A percentile compares a stretch with the other conserved stretches of the same genome.
Conservation (phyloP, 2,797 vertebrate species). For the Trachops cirrhosus region DNA sequence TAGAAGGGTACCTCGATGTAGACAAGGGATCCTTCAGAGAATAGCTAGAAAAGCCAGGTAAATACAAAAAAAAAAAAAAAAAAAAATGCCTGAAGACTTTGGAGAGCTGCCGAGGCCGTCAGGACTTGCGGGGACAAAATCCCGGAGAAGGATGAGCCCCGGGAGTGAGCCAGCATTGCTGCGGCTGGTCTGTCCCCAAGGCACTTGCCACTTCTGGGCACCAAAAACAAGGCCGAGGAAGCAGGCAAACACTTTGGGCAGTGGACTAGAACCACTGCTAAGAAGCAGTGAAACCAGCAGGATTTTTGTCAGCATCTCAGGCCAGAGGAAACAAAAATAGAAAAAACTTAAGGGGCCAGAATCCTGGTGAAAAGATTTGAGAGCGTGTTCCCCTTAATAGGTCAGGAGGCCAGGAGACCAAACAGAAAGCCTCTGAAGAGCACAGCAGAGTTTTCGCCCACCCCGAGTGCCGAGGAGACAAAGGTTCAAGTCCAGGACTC, state of each 20-base stretch:
- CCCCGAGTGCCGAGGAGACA: not conserved
- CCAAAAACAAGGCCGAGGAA: not conserved
- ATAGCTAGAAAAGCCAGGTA: not conserved
- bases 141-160: not conserved
- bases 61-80: not conserved
- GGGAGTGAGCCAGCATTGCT: not conserved
- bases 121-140: not conserved
- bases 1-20: not conserved
- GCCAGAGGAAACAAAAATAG: not conserved
- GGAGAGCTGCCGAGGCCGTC: not conserved
- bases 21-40: not conserved
- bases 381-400: not conserved
- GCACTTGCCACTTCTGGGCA: not conserved
- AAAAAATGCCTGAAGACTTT: not conserved
- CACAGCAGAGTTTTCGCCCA: not conserved
- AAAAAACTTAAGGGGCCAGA: not conserved
- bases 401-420: not conserved
- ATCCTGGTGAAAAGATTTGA: not conserved
- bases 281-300: not conserved
- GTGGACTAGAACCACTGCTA: not conserved
- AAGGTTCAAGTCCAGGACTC: not conserved
- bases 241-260: not conserved
- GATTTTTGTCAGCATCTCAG: not conserved
- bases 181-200: not conserved
- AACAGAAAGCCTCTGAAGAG: not conserved